These are phyloP conservation scores for Bombus confusus DNA, from an alignment of 1,140 invertebrate species.

Conservation along the genomic window DNA sequence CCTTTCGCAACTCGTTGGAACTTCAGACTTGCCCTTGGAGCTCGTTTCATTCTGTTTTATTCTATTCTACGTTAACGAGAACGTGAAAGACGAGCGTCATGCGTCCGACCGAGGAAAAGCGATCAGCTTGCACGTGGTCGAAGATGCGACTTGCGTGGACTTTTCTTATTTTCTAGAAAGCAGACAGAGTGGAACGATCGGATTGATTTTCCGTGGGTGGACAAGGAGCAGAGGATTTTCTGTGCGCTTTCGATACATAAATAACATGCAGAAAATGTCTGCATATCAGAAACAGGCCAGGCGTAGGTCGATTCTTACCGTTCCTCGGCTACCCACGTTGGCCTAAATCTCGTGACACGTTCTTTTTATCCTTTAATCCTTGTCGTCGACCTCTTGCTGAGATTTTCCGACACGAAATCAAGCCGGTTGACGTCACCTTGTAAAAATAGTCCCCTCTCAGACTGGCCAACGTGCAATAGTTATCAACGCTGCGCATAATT, in stretches of 20 bases:
- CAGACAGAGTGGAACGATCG: no score
- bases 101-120: no score
- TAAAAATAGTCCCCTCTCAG: background rate
- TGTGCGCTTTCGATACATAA: conserved; percentile 37
- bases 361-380: conserved; percentile 43
- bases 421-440: background rate
- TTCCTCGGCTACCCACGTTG: conserved; percentile 46
- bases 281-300: conserved; percentile 25
- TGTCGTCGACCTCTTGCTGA: conserved; percentile 7
- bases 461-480: background rate
- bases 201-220: conserved; percentile 29
- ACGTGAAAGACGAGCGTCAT: no score
- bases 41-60: no score
- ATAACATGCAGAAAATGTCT: conserved; percentile 40
- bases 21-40: no score
- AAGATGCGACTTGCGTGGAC: no score
- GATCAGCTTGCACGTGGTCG: no score
- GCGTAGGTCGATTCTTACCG: conserved; percentile 44
- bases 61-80: no score
- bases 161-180: no score
- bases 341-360: conserved; percentile 46
- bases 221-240: conserved; percentile 44
- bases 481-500: background rate
- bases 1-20: no score
- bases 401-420: conserved; percentile 20